Conservation (phyloP, 2,797 vertebrate species). For the Chloroceryle amazona region DNA sequence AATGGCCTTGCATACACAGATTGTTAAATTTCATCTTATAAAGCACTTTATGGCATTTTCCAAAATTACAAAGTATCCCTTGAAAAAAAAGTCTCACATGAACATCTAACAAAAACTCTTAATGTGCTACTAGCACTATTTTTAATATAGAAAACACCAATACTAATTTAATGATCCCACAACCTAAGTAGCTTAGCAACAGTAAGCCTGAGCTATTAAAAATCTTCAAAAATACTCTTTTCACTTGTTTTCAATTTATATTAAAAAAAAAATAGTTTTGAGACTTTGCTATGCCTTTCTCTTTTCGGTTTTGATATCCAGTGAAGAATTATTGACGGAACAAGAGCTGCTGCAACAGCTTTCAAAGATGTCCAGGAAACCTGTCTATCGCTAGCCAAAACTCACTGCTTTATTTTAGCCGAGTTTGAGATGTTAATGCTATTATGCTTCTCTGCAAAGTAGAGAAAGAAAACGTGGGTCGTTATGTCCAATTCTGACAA, state of each 20-base stretch:
- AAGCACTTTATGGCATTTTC: background rate
- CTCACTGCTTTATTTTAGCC: background rate
- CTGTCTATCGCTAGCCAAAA: background rate
- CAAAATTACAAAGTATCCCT: background rate
- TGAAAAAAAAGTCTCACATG: background rate
- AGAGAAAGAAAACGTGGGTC: background rate
- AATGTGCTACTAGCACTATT: background rate
- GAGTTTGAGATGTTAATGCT: background rate
- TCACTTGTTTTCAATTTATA: background rate
- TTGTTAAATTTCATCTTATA: background rate
- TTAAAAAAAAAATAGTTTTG: background rate
- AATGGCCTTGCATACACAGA: background rate
- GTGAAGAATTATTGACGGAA: background rate
- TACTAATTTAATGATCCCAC: background rate
- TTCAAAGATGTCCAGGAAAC: background rate
- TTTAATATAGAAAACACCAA: background rate
- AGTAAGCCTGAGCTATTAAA: background rate
- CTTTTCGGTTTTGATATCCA: background rate
- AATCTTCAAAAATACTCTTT: background rate
- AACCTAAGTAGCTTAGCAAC: background rate
- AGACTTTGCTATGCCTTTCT: background rate
- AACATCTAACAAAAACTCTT: background rate
- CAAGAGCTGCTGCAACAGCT: background rate
- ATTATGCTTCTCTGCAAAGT: background rate
- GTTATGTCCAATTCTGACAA: background rate